Evolutionary conservation across 2,113 vertebrate species (phyloP).

Genomic region (Hydrochoerus hydrochaeris): DNA sequence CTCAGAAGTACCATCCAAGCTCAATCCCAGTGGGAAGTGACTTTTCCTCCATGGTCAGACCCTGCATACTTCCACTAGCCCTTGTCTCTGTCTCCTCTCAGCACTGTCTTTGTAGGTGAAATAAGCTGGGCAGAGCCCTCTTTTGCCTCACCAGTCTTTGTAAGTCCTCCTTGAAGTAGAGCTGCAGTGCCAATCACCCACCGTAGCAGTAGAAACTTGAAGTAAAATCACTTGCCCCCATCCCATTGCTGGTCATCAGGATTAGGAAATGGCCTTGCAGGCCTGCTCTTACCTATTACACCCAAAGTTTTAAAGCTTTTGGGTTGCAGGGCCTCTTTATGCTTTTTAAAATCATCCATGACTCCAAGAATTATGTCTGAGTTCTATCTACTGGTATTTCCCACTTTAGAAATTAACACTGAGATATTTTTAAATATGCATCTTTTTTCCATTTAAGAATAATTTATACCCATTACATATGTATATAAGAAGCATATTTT

Average conservation of each 20-base stretch:
- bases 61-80: fast-evolving
- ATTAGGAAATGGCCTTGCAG: background rate
- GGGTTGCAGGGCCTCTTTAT: background rate
- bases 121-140: background rate
- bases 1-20: fast-evolving
- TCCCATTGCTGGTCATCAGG: background rate
- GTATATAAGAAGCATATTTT: background rate
- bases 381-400: background rate
- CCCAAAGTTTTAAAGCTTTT: background rate
- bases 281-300: background rate
- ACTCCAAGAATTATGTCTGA: background rate
- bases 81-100: too few species aligned
- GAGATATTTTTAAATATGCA: background rate
- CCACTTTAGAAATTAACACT: background rate
- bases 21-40: fast-evolving
- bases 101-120: background rate
- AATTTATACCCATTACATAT: background rate
- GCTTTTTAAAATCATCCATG: background rate
- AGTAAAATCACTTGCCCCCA: background rate
- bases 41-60: background rate
- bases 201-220: background rate
- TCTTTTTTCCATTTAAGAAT: background rate
- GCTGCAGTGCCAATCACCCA: fast-evolving
- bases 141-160: background rate
- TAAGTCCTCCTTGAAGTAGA: fast-evolving